Evolutionary conservation across 2,113 vertebrate genomes (phyloP), one percentile per base, ranked within the genome.

Genomic region (Oplegnathus fasciatus): DNA sequence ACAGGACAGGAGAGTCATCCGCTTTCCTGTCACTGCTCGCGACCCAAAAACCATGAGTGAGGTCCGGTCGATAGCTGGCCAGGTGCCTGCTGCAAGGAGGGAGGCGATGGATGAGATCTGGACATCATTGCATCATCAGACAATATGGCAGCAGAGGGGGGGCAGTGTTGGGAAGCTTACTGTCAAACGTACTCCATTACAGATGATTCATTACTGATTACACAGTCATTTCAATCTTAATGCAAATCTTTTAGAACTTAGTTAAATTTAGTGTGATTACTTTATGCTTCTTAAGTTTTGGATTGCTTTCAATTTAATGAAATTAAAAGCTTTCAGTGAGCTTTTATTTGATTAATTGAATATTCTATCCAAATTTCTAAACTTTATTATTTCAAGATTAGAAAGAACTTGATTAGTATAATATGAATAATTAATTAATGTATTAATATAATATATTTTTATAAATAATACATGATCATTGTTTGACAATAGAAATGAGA

Each of bases 21-120:
- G 74, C 86, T 87, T 90, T 91, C 78, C 82, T 92, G 81, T 89
- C 88, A 92, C 85, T 93, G 88, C 88, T 87, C 88, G 87, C 93
- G 93, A 95, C 92, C 93, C 89, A 93, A 91, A 94, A 94, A 93
- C 79, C 87, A 84, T 32, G 84, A 92, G 88, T 82, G 90, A 89
- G 66, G 86, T 90, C 85, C 10, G 32, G 88, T 93, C 90, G 67
- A 92, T 93, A 84, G 67, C 77, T 93, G 92, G 91, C 85, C 58
- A 60, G 78, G 57, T 82, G 92, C 92, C 90, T 32, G 83, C 85
- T 87, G 81, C 77, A 80, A 75, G 24, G 72, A 32, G 52, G 61
- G 57, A 75, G 75, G 60, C 65, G 62, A 62, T n/a, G 68, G 88
- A 88, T 75, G 81, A 78, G 67, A 87, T 90, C 61, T 88, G 82